These are phyloP conservation scores for Ctenochaetus hawaiiensis DNA, from an alignment of 2,797 vertebrate species.

Conservation along the genomic window DNA sequence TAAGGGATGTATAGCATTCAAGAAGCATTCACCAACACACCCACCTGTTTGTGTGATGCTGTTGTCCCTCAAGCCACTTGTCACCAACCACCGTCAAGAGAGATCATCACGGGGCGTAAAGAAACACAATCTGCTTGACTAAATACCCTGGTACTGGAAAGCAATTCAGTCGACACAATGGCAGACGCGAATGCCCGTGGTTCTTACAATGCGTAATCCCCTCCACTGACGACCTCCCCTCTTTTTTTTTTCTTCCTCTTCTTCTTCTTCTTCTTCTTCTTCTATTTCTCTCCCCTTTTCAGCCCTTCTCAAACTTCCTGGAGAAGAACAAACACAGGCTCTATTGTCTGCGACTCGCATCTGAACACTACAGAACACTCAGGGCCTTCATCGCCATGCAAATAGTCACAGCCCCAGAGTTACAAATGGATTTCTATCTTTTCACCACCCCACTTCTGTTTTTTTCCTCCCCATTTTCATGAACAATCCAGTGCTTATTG, in stretches of 20 bases:
- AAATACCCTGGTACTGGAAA: slow-evolving; percentile 69
- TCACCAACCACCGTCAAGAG: slow-evolving; percentile 49
- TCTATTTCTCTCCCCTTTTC: slow-evolving; percentile 65
- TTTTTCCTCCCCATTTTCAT: slow-evolving; percentile 40
- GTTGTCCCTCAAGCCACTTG: slow-evolving; percentile 50
- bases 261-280: slow-evolving; percentile 35
- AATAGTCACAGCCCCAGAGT: slow-evolving; percentile 82
- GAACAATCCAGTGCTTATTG: slow-evolving; percentile 84
- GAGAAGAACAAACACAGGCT: slow-evolving; percentile 90
- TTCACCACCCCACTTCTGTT: slow-evolving; percentile 26
- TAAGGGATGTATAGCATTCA: not conserved
- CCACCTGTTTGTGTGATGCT: slow-evolving; percentile 74
- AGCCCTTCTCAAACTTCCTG: slow-evolving; percentile 80
- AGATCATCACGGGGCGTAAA: slow-evolving; percentile 56
- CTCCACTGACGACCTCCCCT: slow-evolving; percentile 72
- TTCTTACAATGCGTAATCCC: slow-evolving; percentile 77
- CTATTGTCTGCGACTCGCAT: slow-evolving; percentile 91
- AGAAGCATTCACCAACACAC: slow-evolving; percentile 51
- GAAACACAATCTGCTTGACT: slow-evolving; percentile 74
- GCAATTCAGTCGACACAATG: slow-evolving; percentile 65
- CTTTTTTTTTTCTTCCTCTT: slow-evolving; percentile 54
- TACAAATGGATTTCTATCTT: slow-evolving; percentile 86
- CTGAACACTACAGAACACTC: slow-evolving; percentile 86
- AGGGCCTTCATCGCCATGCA: slow-evolving; percentile 90
- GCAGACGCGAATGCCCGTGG: slow-evolving; percentile 47